phyloP scores from a whole-genome alignment of 2,888 invertebrate species.

The Brachylomia viminalis region DNA sequence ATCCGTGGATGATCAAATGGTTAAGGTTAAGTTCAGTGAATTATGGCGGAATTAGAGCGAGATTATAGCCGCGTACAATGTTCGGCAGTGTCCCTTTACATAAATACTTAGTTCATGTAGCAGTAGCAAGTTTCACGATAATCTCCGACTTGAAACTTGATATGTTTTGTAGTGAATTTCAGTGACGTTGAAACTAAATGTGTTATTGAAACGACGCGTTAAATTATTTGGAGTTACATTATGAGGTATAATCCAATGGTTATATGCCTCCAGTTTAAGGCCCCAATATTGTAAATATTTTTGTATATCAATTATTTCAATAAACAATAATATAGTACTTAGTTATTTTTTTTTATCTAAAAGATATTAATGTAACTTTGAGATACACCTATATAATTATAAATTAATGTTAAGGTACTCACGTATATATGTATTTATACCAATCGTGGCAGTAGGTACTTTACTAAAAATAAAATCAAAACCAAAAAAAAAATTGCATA shows the following conservation, averaged over 20 bases:
- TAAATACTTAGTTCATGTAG: constrained; percentile 52
- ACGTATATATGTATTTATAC: no score
- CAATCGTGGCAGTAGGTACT: no score
- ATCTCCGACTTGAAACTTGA: constrained; percentile 29
- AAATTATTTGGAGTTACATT: not conserved
- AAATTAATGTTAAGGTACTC: no score
- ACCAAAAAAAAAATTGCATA: no score
- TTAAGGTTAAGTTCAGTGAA: constrained; percentile 63
- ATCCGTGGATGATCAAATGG: constrained; percentile 65
- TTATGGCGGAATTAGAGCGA: constrained; percentile 56
- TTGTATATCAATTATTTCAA: no score
- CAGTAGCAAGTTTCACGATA: constrained; percentile 33
- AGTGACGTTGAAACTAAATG: not conserved
- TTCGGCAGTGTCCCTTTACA: constrained; percentile 37
- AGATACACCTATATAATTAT: no score
- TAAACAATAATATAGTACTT: no score
- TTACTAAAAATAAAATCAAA: no score
- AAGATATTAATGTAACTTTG: not conserved
- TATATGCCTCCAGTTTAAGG: no score
- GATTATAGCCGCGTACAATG: constrained; percentile 46
- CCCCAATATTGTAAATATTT: no score
- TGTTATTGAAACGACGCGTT: not conserved
- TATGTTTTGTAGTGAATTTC: constrained; percentile 10
- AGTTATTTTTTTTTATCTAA: no score
- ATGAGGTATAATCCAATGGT: no score